phyloP scores from a whole-genome alignment of 2,113 vertebrate species.

The Gopherus flavomarginatus region DNA sequence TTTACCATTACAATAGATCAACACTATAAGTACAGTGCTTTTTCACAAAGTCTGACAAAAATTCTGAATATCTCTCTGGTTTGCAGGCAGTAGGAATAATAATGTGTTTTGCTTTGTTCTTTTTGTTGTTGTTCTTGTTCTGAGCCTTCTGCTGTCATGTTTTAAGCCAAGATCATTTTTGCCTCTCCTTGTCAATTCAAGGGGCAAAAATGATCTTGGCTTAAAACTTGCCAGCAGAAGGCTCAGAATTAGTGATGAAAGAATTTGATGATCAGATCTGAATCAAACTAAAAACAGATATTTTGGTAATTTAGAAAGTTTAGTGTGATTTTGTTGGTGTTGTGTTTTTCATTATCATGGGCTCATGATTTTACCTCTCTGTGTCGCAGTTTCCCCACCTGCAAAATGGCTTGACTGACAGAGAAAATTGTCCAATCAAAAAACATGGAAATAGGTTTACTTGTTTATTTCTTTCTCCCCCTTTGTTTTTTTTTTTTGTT shows the following conservation, averaged over 20 bases:
- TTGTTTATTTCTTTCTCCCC: background rate
- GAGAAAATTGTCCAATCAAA: background rate
- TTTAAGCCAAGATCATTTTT: background rate
- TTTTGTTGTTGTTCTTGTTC: background rate
- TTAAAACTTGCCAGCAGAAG: background rate
- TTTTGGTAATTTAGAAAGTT: background rate
- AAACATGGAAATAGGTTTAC: constrained; percentile 3
- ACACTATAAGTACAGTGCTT: background rate
- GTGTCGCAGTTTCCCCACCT: background rate
- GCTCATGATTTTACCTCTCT: background rate
- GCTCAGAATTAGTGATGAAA: background rate
- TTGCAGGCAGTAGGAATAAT: background rate
- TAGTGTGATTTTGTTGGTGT: background rate
- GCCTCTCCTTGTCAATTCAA: background rate
- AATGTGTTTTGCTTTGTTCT: background rate
- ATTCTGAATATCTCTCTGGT: background rate
- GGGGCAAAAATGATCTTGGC: background rate
- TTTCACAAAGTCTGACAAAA: background rate
- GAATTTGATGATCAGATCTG: background rate
- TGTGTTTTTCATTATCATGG: background rate
- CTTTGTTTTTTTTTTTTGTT: background rate
- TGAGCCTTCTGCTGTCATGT: background rate
- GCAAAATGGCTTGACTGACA: background rate
- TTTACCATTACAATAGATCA: background rate
- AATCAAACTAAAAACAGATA: background rate